phyloP scores from a whole-genome alignment of 37 sponge, comb jelly and placozoan genomes.

The Petrosia ficiformis region DNA sequence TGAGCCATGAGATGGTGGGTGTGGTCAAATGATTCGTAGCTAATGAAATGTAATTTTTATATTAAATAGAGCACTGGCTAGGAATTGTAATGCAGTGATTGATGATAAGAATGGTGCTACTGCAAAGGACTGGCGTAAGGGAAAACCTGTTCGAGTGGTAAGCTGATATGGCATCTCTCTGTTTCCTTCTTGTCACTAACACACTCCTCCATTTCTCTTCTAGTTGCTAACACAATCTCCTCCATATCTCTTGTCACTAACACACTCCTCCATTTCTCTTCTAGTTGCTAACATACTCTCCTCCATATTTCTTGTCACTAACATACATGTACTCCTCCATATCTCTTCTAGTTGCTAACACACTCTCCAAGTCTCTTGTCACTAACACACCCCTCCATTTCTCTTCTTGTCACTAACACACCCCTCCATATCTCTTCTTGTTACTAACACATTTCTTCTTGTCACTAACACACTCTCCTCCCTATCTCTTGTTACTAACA shows the following conservation, averaged over 20 bases:
- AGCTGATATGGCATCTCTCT: neutral
- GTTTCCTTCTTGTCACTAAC: neutral
- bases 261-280: neutral
- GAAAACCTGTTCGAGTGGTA: conserved; percentile 88
- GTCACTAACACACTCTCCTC: conserved; percentile 6
- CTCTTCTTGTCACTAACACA: neutral
- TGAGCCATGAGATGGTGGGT: neutral
- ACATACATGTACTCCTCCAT: neutral
- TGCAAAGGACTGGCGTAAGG: conserved; percentile 77
- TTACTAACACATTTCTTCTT: neutral
- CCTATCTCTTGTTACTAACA: neutral
- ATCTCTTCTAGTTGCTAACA: neutral
- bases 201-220: neutral
- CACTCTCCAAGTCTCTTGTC: neutral
- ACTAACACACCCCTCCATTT: neutral
- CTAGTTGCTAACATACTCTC: neutral
- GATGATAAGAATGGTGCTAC: conserved; percentile 79
- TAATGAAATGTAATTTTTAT: neutral
- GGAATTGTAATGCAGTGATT: conserved; percentile 73
- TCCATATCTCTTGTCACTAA: neutral
- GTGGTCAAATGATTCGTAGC: neutral
- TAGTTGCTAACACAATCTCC: neutral
- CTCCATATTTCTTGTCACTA: neutral
- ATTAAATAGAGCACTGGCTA: conserved; percentile 69
- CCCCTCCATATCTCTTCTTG: neutral